Evolutionary conservation across 2,888 invertebrate species (phyloP).

Genomic region (Hydriomena furcata): DNA sequence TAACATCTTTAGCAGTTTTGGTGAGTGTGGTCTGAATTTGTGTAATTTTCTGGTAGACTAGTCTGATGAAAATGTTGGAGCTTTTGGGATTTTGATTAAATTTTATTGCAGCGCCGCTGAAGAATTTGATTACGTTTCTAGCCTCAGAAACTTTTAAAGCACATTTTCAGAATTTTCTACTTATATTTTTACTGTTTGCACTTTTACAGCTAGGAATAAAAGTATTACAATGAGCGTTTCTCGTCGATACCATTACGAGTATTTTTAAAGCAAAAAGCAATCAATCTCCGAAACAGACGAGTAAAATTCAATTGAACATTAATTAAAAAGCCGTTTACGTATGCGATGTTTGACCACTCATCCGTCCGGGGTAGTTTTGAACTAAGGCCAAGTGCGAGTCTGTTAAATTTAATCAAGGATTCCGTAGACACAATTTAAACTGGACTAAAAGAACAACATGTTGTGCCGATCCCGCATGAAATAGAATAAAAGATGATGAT

Average conservation of each 20-base stretch:
- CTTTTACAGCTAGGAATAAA: too few relatives aligned
- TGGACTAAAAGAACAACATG: not conserved
- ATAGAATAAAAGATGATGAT: too few relatives aligned
- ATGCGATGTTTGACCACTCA: constrained; percentile 41
- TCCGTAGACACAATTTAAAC: not conserved
- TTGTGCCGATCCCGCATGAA: too few relatives aligned
- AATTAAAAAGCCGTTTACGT: constrained; percentile 47
- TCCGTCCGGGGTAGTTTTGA: constrained; percentile 29
- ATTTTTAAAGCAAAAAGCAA: constrained; percentile 9
- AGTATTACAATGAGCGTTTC: too few relatives aligned
- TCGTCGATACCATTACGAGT: not conserved
- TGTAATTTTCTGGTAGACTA: not conserved
- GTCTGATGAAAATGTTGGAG: not conserved
- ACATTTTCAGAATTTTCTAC: too few relatives aligned
- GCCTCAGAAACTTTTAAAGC: not conserved
- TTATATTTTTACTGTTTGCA: too few relatives aligned
- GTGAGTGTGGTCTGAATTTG: too few relatives aligned
- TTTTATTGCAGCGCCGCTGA: not conserved
- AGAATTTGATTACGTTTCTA: not conserved
- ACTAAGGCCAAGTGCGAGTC: constrained; percentile 7
- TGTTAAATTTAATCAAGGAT: not conserved
- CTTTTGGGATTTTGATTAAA: not conserved
- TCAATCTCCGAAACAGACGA: constrained; percentile 27
- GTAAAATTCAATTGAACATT: constrained; percentile 45
- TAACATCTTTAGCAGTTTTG: too few relatives aligned